phyloP scores from a whole-genome alignment of 2,888 invertebrate species.

The Azorinus chamasolen region DNA sequence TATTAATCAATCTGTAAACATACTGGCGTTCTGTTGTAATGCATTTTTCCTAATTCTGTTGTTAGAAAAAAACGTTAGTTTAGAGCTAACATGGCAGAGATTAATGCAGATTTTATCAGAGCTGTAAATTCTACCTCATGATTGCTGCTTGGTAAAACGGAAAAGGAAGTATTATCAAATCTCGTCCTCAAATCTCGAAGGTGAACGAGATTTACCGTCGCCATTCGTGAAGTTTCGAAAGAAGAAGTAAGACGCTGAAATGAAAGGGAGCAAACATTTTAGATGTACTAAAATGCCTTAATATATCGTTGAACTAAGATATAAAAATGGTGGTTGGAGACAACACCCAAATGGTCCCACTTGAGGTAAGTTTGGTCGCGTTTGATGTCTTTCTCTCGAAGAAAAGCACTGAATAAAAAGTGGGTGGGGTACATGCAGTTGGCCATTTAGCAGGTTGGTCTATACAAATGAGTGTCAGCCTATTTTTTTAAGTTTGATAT shows the following conservation, averaged over 20 bases:
- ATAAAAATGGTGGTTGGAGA: slow-evolving; percentile 76
- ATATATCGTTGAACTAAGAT: slow-evolving; percentile 1
- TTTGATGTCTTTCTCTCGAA: background rate
- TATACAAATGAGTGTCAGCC: too few relatives aligned
- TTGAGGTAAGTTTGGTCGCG: slow-evolving; percentile 64
- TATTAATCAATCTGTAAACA: too few relatives aligned
- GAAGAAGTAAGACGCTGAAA: background rate
- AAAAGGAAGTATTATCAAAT: slow-evolving; percentile 56
- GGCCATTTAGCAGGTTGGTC: background rate
- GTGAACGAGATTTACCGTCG: slow-evolving; percentile 23
- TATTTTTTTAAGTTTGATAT: too few relatives aligned
- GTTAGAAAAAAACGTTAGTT: too few relatives aligned
- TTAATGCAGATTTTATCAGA: background rate
- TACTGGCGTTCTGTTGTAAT: too few relatives aligned
- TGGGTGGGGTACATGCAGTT: slow-evolving; percentile 47
- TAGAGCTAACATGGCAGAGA: background rate
- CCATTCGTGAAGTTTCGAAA: slow-evolving; percentile 32
- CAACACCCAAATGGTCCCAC: slow-evolving; percentile 75
- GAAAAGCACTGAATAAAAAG: background rate
- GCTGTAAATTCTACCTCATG: slow-evolving; percentile 69
- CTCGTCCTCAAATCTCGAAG: background rate
- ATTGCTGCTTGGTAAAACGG: slow-evolving; percentile 50
- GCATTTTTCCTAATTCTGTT: too few relatives aligned
- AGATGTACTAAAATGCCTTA: background rate
- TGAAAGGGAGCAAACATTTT: background rate